Conservation (phyloP, 2,113 vertebrate genomes). For the Mixornis gularis region DNA sequence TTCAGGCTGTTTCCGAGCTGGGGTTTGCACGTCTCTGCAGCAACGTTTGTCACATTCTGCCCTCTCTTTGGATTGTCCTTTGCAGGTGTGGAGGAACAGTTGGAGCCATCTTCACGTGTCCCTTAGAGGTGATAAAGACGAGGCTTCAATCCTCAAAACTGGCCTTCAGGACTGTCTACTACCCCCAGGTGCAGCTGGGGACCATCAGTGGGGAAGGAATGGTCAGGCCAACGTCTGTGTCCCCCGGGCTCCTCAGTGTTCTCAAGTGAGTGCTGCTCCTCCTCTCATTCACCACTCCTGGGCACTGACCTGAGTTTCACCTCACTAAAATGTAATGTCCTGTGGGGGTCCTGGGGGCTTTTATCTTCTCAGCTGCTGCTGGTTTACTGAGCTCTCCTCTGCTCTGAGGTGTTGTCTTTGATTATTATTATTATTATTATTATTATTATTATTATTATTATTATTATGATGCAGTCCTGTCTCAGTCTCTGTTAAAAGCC, state of each 20-base stretch:
- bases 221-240: slow-evolving; percentile 83
- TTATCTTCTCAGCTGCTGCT: background rate
- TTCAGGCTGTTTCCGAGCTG: background rate
- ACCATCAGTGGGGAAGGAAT: slow-evolving; percentile 86
- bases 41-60: background rate
- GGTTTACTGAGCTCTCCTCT: background rate
- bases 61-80: background rate
- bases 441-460: background rate
- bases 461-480: background rate
- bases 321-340: background rate
- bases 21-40: background rate
- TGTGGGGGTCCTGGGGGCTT: background rate
- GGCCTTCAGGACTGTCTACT: slow-evolving; percentile 82
- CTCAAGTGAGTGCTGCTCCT: slow-evolving; percentile 80
- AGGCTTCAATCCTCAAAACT: slow-evolving; percentile 90
- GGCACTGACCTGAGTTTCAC: background rate
- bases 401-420: background rate
- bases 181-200: slow-evolving; percentile 91
- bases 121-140: slow-evolving; percentile 94
- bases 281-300: background rate
- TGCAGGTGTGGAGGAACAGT: slow-evolving; percentile 93
- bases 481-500: background rate
- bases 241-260: slow-evolving; percentile 86
- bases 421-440: background rate
- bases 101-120: slow-evolving; percentile 92